Evolutionary conservation across 2,888 invertebrate genomes (phyloP), one percentile per base, ranked within the genome.

Genomic region (Lepas anatifera): DNA sequence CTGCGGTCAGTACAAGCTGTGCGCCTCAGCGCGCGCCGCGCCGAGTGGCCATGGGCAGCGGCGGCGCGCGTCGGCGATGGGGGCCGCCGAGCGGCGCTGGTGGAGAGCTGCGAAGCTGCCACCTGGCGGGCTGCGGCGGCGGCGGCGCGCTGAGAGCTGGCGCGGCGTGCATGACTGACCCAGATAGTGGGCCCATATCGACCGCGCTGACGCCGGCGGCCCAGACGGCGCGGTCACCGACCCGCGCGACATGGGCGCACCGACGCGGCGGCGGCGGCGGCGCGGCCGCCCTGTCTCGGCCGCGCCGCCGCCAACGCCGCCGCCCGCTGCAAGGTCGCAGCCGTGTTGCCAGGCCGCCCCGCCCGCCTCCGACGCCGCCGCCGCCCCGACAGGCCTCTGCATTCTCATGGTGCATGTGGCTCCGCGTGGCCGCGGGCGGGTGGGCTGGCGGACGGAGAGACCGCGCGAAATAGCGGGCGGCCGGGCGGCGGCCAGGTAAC

Each of bases 151-250:
- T 22, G 52, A n/a, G n/a, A n/a, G n/a, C n/a, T n/a, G n/a, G n/a
- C n/a, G 29, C 52, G 52, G 52, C 52, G 52, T n/a, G 25, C 25
- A 50, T 25, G 48, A 25, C 27, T 27, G 52, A 27, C 52, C 52
- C 52, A 52, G 52, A 52, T 52, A 27, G 27, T 22, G n/a, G 52
- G 52, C 52, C 29, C 52, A 29, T 52, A 52, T 52, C 52, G 52
- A 52, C 52, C 52, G 18, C 18, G 18, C 18, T 18, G 29, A 16
- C 16, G 52, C 29, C 52, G 52, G 52, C 52, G 13, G 52, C 3
- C 50, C 52, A 52, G 52, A 52, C 52, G 52, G 18, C 37, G 37
- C 67, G 43, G 67, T 41, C 67, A 27, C 39, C 67, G 39, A 43
- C 67, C 43, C 39, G 16, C 25, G 27, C 27, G 18, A 29, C 11